phyloP scores from a whole-genome alignment of 1,140 invertebrate species.

The Aphaenogaster rudis region DNA sequence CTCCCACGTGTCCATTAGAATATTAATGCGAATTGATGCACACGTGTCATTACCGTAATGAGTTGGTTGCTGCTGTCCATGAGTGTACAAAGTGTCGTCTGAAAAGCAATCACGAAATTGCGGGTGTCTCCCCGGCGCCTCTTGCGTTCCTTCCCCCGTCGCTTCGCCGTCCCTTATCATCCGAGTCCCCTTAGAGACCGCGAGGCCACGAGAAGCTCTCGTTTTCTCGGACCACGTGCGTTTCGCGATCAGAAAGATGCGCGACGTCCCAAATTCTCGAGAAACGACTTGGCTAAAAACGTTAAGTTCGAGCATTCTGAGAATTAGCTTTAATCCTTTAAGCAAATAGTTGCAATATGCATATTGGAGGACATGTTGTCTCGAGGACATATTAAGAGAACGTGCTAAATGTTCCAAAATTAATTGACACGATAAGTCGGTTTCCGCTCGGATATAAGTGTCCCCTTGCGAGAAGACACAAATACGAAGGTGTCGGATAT shows the following conservation, averaged over 20 bases:
- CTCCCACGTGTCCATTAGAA: constrained; percentile 83
- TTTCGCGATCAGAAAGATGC: background rate
- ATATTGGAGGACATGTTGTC: background rate
- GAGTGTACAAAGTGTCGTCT: constrained; percentile 80
- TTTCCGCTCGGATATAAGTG: background rate
- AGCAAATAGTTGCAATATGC: background rate
- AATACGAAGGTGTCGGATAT: background rate
- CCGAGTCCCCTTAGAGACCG: constrained; percentile 42
- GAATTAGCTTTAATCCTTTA: background rate
- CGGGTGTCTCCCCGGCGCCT: constrained; percentile 79
- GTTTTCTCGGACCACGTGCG: constrained; percentile 44
- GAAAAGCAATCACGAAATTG: constrained; percentile 86
- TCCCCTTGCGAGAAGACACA: background rate
- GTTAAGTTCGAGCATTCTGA: background rate
- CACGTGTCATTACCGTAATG: constrained; percentile 87
- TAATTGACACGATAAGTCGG: background rate
- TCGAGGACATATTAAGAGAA: background rate
- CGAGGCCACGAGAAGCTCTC: constrained; percentile 34
- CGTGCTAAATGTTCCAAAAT: background rate
- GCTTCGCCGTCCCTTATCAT: background rate
- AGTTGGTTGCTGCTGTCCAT: constrained; percentile 84
- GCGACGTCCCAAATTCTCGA: background rate
- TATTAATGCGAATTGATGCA: constrained; percentile 87
- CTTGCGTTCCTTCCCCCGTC: constrained; percentile 32
- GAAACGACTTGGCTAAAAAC: background rate